Evolutionary conservation across 2,113 vertebrate genomes (phyloP), one percentile per base, ranked within the genome.

Genomic region (Artemisiospiza belli): DNA sequence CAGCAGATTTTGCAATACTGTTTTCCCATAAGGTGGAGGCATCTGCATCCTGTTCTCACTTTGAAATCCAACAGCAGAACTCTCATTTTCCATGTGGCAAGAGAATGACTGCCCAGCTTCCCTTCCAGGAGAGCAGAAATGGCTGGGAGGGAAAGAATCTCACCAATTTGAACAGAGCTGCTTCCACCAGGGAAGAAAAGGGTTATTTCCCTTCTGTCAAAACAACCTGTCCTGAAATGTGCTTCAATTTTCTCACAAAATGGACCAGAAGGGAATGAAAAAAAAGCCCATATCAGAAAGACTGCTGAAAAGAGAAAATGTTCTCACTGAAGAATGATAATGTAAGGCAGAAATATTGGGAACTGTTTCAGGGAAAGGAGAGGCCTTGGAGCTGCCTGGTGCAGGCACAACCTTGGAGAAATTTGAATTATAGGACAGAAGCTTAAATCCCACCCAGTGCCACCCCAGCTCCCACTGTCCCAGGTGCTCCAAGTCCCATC

Each of bases 231-330:
- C 59, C 86, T 90, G 74, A 63, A 92, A 77, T 23, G 44, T 37
- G 31, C 49, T 87, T 84, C 69, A 64, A 59, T 94, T 92, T 87
- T 72, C 86, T 52, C 59, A 77, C 49, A 95, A 77, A 92, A 92
- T 51, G 28, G 49, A 73, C 59, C 64, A 90, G 59, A 87, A 81
- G 33, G 22, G 54, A 92, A 84, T 46, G 47, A 33, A 43, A 57
- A 39, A 1, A 43, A 43, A 43, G 41, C 41, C 41, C 0, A 6
- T 3, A 62, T 18, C 59, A 90, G 24, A 87, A 68, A 67, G 23
- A 37, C 41, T 62, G 35, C 59, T 68, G 69, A 67, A 92, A 67
- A 80, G 20, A 58, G 62, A 75, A 89, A 92, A 49, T 35, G 31
- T 9, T 76, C 52, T 62, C 24, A 5, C 27, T 72, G 63, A 87